phyloP scores from a whole-genome alignment of 92 coral and sea anemone species.

The Metridium senile region DNA sequence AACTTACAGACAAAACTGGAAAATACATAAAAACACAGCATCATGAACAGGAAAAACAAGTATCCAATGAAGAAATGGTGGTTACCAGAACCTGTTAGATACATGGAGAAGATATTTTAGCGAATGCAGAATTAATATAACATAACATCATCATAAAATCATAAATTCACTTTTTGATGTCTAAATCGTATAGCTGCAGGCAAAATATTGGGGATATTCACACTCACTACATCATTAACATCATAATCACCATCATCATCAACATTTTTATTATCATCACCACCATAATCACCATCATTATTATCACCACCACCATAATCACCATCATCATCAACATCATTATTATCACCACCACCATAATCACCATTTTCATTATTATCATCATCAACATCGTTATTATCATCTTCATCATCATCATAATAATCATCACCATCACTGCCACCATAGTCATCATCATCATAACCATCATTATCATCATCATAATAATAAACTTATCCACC shows the following conservation, averaged over 20 bases:
- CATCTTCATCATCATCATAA: background rate
- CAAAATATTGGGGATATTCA: too few species aligned
- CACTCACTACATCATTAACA: too few species aligned
- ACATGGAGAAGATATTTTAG: background rate
- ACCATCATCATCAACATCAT: background rate
- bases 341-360: background rate
- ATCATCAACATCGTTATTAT: background rate
- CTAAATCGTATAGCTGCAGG: too few species aligned
- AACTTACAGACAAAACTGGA: slow-evolving; percentile 89
- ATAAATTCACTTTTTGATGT: too few species aligned
- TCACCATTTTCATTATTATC: background rate
- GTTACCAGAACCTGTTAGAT: slow-evolving; percentile 76
- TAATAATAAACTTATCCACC: background rate
- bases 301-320: background rate
- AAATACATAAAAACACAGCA: slow-evolving; percentile 76
- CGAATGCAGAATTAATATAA: too few species aligned
- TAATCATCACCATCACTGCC: background rate
- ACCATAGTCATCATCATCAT: background rate
- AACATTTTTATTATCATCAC: too few species aligned
- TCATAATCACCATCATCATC: slow-evolving; percentile 1
- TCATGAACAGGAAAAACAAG: slow-evolving; percentile 84
- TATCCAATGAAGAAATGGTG: slow-evolving; percentile 82
- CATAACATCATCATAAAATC: too few species aligned
- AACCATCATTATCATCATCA: background rate
- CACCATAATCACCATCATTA: background rate